Evolutionary conservation across 1,140 invertebrate genomes (phyloP), one percentile per base, ranked within the genome.

Genomic region (Panagrolaimus sp.): DNA sequence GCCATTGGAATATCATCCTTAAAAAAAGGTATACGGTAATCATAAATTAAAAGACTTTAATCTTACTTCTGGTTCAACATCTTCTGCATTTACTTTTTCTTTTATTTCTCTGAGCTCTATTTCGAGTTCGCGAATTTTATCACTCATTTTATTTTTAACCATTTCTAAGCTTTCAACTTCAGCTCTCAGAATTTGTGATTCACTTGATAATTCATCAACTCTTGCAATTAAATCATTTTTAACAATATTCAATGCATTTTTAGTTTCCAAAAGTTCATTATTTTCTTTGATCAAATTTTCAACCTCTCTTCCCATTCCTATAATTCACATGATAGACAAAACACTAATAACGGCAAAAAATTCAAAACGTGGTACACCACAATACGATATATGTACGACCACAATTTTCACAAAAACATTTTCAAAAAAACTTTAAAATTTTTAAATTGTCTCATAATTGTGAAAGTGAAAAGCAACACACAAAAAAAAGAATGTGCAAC

Each of bases 271-370:
- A n/a, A 99, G 86, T 87, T 98, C 96, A 82, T 94, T 97, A 83
- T 99, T 99, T 85, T 99, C 96, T 87, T 92, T 88, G 66, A 99
- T 98, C 25, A 99, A 88, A 86, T 98, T 98, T 83, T 98, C 95
- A 14, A 99, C 92, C 87, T 99, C 96, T 84, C 96, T 94, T 16
- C 95, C 95, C 95, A 98, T 98, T 71, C 94, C 96, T 96, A 27
- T 20, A 57, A 57, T 25, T 57, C 51, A 57, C 51, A 25, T 20
- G 51, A 20, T 57, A 20, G 51, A 62, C 46, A 51, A 42, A 44
- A 47, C 70, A 73, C 63, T 62, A 47, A 57, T 72, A 80, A 74
- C 72, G 20, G 25, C n/a, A 67, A 38, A 38, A 38, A 7, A 38
- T 38, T n/a, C n/a, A 38, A 38, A 38, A 2, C 31, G 31, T 38